Percentiles rank a stretch among this genome's conserved stretches.
These are phyloP conservation scores for Nettapus auritus DNA, from an alignment of 2,113 vertebrate species.

Conservation along the genomic window DNA sequence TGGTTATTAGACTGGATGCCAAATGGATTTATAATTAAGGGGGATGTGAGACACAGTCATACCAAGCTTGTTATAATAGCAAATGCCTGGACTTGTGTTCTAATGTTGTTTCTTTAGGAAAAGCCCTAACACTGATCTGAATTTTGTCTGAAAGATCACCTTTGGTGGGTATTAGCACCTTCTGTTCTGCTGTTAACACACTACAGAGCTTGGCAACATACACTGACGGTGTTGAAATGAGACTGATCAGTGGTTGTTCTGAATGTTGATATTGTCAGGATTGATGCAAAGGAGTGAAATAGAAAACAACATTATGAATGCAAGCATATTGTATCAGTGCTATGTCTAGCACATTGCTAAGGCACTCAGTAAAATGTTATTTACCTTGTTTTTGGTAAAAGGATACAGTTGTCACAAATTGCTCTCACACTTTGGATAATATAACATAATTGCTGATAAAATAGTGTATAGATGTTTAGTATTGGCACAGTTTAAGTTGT, in stretches of 20 bases:
- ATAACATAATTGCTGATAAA: not conserved
- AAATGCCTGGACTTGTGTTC: not conserved
- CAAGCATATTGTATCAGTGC: not conserved
- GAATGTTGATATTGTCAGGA: not conserved
- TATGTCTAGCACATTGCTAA: not conserved
- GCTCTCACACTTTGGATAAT: not conserved
- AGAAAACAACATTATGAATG: not conserved
- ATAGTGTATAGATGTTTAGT: not conserved
- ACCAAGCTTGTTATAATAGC: not conserved
- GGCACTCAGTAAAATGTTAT: not conserved
- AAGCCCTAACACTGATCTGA: not conserved
- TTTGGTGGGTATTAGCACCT: not conserved
- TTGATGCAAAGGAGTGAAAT: not conserved
- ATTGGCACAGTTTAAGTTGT: not conserved
- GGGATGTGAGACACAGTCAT: not conserved
- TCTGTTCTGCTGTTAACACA: not conserved
- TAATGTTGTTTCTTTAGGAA: not conserved
- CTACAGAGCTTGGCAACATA: not conserved
- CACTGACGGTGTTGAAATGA: not conserved
- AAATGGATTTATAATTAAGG: conserved; percentile 65
- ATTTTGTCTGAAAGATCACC: not conserved
- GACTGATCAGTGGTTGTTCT: not conserved
- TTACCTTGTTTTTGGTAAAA: not conserved
- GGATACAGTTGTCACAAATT: not conserved
- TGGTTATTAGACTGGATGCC: not conserved